phyloP scores from a whole-genome alignment of 2,888 invertebrate genomes.

The Ormia ochracea region DNA sequence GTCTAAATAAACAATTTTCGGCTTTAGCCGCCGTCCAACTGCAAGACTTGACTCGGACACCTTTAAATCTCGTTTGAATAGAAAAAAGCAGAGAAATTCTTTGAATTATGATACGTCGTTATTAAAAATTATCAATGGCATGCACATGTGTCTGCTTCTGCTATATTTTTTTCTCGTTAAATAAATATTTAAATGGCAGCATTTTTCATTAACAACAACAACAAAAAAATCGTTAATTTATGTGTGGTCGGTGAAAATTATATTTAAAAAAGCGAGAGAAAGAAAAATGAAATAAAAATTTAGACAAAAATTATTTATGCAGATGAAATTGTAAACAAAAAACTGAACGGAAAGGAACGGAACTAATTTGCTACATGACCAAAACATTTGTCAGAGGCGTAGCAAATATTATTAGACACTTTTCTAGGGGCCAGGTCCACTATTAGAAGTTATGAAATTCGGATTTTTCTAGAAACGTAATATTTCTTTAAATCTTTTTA shows the following conservation, averaged over 20 bases:
- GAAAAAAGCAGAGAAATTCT: slow-evolving; percentile 27
- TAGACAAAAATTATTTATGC: not conserved
- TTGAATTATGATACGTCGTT: slow-evolving; percentile 46
- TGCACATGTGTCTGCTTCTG: not conserved
- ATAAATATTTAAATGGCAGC: slow-evolving; percentile 15
- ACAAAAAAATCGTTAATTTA: not conserved
- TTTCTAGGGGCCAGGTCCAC: no score
- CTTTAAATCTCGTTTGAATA: not conserved
- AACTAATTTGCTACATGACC: slow-evolving; percentile 22
- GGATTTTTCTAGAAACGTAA: no score
- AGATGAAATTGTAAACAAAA: slow-evolving; percentile 35
- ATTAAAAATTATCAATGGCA: slow-evolving; percentile 24
- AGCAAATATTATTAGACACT: not conserved
- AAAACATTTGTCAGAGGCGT: not conserved
- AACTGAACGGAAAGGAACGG: no score
- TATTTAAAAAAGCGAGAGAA: slow-evolving; percentile 16
- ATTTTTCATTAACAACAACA: not conserved
- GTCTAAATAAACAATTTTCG: slow-evolving; percentile 22
- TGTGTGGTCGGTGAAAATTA: slow-evolving; percentile 34
- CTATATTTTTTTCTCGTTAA: not conserved
- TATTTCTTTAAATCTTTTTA: no score
- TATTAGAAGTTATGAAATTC: no score
- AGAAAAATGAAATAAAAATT: not conserved
- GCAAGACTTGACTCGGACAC: not conserved
- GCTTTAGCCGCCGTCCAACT: slow-evolving; percentile 14